Percentiles rank a stretch among this genome's conserved stretches.
Evolutionary conservation across 2,888 invertebrate genomes (phyloP).

Genomic region (Clivina fossor): DNA sequence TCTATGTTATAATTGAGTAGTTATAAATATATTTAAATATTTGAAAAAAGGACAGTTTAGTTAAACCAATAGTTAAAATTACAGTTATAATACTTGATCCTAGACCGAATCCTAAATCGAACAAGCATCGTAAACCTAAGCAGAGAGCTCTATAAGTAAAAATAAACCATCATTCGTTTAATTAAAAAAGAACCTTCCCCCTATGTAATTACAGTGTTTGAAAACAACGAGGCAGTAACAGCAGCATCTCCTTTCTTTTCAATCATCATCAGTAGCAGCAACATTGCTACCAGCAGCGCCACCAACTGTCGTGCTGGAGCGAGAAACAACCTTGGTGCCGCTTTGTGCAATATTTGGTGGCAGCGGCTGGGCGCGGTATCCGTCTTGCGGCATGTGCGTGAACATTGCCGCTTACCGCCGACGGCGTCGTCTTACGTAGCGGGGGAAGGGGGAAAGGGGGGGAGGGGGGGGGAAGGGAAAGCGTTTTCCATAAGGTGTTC

Average conservation of each 20-base stretch:
- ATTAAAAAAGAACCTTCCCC: slow-evolving; percentile 24
- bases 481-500: slow-evolving; percentile 44
- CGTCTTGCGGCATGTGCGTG: slow-evolving; percentile 31
- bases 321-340: no score
- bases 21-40: no score
- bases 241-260: slow-evolving; percentile 19
- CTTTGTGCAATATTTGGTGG: slow-evolving; percentile 4
- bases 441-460: no score
- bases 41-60: no score
- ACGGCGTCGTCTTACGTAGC: no score
- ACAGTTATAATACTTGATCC: no score
- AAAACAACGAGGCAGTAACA: slow-evolving; percentile 8
- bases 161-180: slow-evolving; percentile 19
- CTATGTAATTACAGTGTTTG: slow-evolving; percentile 18
- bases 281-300: no score
- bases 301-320: neutral
- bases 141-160: neutral
- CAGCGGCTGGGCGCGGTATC: slow-evolving; percentile 27
- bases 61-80: no score
- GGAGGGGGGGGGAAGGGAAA: no score
- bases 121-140: no score
- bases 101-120: no score
- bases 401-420: slow-evolving; percentile 20
- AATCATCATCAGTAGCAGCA: slow-evolving; percentile 18
- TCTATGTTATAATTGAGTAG: no score